phyloP scores from a whole-genome alignment of 2,888 invertebrate genomes.

The Spialia ferax region DNA sequence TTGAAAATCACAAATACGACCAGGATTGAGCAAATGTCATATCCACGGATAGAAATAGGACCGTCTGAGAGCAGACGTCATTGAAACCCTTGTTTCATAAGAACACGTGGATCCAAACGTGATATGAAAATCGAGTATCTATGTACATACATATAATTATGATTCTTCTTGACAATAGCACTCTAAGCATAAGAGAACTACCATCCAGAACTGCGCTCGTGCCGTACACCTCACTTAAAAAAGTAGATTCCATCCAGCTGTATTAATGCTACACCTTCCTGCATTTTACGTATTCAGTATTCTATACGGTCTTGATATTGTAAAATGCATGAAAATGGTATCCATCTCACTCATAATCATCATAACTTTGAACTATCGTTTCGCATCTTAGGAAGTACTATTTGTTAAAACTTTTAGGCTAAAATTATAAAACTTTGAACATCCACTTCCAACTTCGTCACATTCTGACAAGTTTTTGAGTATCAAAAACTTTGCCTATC shows the following conservation, averaged over 20 bases:
- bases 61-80: conserved; percentile 16
- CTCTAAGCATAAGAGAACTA: neutral
- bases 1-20: neutral
- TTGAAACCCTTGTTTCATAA: neutral
- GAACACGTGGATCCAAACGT: conserved; percentile 6
- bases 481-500: conserved; percentile 27
- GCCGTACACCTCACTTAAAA: too few species aligned
- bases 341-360: neutral
- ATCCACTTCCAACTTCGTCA: conserved; percentile 26
- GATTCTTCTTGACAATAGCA: neutral
- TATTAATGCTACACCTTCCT: too few species aligned
- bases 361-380: neutral
- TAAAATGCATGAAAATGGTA: neutral
- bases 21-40: neutral
- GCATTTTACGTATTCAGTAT: neutral
- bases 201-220: too few species aligned
- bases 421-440: conserved; percentile 14
- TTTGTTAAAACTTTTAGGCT: conserved; percentile 11
- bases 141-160: neutral
- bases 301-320: too few species aligned
- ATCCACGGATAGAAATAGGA: conserved; percentile 17
- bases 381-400: neutral
- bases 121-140: neutral
- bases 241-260: too few species aligned
- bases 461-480: conserved; percentile 18